Base-by-base conservation (phyloP, 1,140 invertebrate species). In the Drosophila erecta region DNA sequence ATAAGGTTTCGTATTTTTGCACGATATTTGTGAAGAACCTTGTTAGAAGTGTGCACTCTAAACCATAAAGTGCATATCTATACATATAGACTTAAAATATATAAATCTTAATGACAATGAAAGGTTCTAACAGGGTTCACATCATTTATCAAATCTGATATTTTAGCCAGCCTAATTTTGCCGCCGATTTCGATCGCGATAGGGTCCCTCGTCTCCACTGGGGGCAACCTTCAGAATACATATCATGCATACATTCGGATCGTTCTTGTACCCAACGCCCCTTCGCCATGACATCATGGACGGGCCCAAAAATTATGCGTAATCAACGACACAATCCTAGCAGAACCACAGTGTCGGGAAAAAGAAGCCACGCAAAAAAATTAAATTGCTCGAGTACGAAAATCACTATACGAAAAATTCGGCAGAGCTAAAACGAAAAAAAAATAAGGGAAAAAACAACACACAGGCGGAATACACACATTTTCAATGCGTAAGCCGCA, bases 401-500 rank as follows among this genome's bases (percentile, higher is more conserved):
- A 46, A 51, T 67, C 44, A 27, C 22, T 10, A 54, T 10, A 8
- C 5, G 61, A 61, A 43, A 59, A 73, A 46, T 20, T 27, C 27
- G 40, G 15, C 12, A 24, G 11, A 35, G 62, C 58, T 47, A 61
- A 61, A 62, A 37, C 46, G 17, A n/a, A 56, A 20, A 64, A 50
- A 37, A 14, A 24, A 38, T 1, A 14, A 35, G 8, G 11, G 22
- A 73, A 53, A 78, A 15, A 72, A 27, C 35, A 61, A 53, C 24
- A 41, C 37, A 35, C 46, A 53, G 65, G 67, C 46, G 64, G 11
- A 75, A 78, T 74, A 69, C 56, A 55, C 46, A 57, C 56, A 37
- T 78, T 86, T 86, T 77, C 79, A 83, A 72, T 86, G 83, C 83
- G 83, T 87, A 83, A 53, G 79, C 79, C 83, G 79, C 83, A 83